These are phyloP conservation scores for Ethmia dodecea DNA, from an alignment of 2,888 invertebrate genomes.

Conservation along the genomic window DNA sequence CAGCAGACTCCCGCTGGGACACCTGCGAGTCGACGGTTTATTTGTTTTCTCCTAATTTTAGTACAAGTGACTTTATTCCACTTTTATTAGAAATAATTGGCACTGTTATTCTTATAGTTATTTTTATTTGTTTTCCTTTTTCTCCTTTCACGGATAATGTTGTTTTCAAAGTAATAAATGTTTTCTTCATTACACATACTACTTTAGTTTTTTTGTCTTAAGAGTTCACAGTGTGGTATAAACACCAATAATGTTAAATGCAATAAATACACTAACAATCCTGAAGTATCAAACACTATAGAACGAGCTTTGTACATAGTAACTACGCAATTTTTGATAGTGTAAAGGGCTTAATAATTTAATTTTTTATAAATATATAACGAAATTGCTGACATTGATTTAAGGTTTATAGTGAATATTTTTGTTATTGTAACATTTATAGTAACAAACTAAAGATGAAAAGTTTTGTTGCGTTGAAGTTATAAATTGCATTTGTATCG, in stretches of 20 bases:
- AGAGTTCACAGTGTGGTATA: too few relatives aligned
- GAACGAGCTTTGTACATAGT: slow-evolving; percentile 49
- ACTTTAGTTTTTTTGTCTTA: slow-evolving; percentile 41
- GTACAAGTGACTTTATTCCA: slow-evolving; percentile 16
- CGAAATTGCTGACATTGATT: too few relatives aligned
- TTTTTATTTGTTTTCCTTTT: slow-evolving; percentile 55
- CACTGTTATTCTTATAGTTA: slow-evolving; percentile 70
- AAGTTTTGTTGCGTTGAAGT: too few relatives aligned
- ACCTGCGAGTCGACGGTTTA: too few relatives aligned
- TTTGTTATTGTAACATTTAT: too few relatives aligned
- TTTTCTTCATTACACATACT: slow-evolving; percentile 57
- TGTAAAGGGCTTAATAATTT: slow-evolving; percentile 21
- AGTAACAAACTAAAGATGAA: too few relatives aligned
- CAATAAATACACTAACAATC: slow-evolving; percentile 22
- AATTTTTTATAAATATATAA: slow-evolving; percentile 2
- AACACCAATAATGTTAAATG: slow-evolving; percentile 12
- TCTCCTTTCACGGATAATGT: slow-evolving; percentile 53
- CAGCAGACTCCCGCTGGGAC: too few relatives aligned
- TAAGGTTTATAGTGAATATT: too few relatives aligned
- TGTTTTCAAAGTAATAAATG: slow-evolving; percentile 62
- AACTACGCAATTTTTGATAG: slow-evolving; percentile 33
- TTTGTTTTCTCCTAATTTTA: too few relatives aligned
- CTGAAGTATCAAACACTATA: slow-evolving; percentile 18
- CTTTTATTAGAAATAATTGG: slow-evolving; percentile 59
- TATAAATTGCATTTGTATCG: too few relatives aligned